A percentile compares a stretch with the other conserved stretches of the same genome.
These are phyloP conservation scores for Asteroscopus sphinx DNA, from an alignment of 2,888 invertebrate genomes.

Conservation along the genomic window DNA sequence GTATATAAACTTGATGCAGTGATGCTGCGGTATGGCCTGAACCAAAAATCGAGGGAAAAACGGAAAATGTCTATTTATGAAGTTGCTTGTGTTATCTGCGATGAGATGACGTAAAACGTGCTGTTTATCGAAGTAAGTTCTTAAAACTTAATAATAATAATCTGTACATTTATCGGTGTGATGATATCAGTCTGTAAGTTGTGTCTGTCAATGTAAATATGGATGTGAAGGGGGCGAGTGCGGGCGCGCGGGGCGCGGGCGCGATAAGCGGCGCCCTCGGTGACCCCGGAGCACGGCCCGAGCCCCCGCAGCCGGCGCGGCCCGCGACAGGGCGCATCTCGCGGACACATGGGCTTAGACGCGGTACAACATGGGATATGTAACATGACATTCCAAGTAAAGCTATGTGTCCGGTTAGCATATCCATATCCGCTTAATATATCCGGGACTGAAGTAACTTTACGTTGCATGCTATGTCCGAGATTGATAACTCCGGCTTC, in stretches of 20 bases:
- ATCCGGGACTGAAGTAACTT: too few relatives aligned
- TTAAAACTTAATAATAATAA: constrained; percentile 40
- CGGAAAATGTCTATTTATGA: background rate
- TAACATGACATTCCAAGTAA: too few relatives aligned
- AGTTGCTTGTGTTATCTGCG: background rate
- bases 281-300: constrained; percentile 70
- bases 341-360: too few relatives aligned
- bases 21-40: too few relatives aligned
- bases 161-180: constrained; percentile 54
- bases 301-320: constrained; percentile 38
- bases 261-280: constrained; percentile 74
- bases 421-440: too few relatives aligned
- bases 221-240: constrained; percentile 38
- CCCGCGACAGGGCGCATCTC: background rate
- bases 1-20: too few relatives aligned
- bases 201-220: constrained; percentile 58
- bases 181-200: constrained; percentile 56
- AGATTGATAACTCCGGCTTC: too few relatives aligned
- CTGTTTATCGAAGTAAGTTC: constrained; percentile 22
- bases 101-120: constrained; percentile 24
- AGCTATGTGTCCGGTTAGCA: too few relatives aligned
- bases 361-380: too few relatives aligned
- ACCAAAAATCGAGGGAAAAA: background rate
- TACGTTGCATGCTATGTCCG: too few relatives aligned
- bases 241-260: constrained; percentile 36